A percentile compares a stretch with the other conserved stretches of the same genome.
These are phyloP conservation scores for Gonatopus flavifemur DNA, from an alignment of 1,140 invertebrate species.

Conservation along the genomic window DNA sequence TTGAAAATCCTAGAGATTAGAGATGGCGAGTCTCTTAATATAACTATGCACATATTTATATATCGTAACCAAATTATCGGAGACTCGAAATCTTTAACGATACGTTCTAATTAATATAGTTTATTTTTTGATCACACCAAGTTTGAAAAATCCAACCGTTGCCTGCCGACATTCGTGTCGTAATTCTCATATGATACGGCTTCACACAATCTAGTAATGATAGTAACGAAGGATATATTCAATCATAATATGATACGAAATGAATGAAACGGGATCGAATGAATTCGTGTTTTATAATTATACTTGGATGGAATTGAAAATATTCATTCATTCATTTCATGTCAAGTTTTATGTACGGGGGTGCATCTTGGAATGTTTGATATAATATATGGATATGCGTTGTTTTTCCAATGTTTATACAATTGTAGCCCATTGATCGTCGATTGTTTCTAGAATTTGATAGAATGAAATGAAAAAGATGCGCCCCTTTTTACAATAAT, in stretches of 20 bases:
- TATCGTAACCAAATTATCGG: too few species aligned
- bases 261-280: too few species aligned
- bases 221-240: conserved; percentile 21
- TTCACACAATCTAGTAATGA: conserved; percentile 29
- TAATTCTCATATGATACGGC: conserved; percentile 16
- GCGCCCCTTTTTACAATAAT: conserved; percentile 16
- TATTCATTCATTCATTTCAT: conserved; percentile 8
- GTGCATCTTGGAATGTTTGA: conserved; percentile 28
- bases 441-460: neutral
- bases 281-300: too few species aligned
- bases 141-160: too few species aligned
- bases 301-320: too few species aligned
- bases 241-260: too few species aligned
- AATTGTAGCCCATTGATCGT: neutral
- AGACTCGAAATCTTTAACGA: too few species aligned
- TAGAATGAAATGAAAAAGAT: conserved; percentile 22
- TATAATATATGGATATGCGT: conserved; percentile 20
- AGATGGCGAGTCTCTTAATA: too few species aligned
- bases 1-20: too few species aligned
- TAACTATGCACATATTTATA: too few species aligned
- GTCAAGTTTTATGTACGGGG: conserved; percentile 13
- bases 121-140: too few species aligned
- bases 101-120: too few species aligned
- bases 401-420: conserved; percentile 4
- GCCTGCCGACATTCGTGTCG: conserved; percentile 14